These are phyloP conservation scores for Halyomorpha halys DNA, from an alignment of 1,140 invertebrate genomes.

Conservation along the genomic window DNA sequence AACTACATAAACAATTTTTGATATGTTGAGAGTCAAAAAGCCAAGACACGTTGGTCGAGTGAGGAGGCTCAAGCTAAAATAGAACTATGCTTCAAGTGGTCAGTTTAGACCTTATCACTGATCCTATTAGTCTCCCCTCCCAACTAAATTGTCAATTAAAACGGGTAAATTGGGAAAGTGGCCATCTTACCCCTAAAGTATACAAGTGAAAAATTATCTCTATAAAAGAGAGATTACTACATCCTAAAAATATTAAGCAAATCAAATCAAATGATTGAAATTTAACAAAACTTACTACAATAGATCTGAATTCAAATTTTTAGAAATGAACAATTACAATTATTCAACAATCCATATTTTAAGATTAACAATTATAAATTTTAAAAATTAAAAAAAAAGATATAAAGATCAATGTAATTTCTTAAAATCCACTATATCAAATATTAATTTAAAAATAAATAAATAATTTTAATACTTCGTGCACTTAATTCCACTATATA, in stretches of 20 bases:
- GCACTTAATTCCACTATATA: too few relatives aligned
- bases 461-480: too few relatives aligned
- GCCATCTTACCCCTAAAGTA: background rate
- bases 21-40: background rate
- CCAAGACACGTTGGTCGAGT: background rate
- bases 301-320: background rate
- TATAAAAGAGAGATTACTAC: background rate
- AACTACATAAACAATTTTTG: background rate
- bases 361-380: too few relatives aligned
- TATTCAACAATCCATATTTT: too few relatives aligned
- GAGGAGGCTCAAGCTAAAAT: slow-evolving; percentile 20
- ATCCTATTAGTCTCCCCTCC: slow-evolving; percentile 21
- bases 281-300: background rate
- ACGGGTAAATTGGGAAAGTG: slow-evolving; percentile 17
- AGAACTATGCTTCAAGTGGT: slow-evolving; percentile 25
- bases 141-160: slow-evolving; percentile 22
- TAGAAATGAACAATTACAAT: too few relatives aligned
- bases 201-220: background rate
- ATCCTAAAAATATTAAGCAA: background rate
- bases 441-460: too few relatives aligned
- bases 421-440: too few relatives aligned
- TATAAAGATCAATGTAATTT: too few relatives aligned
- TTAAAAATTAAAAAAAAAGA: too few relatives aligned
- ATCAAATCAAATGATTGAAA: background rate
- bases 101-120: slow-evolving; percentile 24